These are phyloP conservation scores for Ariopsis seemanni DNA, from an alignment of 2,113 vertebrate species.

Conservation along the genomic window DNA sequence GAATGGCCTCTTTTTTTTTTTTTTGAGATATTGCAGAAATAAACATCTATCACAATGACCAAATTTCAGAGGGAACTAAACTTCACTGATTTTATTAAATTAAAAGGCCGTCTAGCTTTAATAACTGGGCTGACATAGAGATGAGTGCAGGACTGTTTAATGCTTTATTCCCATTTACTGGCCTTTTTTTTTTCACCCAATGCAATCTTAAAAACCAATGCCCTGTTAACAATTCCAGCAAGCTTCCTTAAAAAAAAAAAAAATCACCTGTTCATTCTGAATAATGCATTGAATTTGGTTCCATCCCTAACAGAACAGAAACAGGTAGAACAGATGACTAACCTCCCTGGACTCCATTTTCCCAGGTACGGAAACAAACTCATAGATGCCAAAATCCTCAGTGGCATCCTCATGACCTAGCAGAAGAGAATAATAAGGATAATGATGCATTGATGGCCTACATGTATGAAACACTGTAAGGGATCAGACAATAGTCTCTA, in stretches of 20 bases:
- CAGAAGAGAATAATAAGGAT: slow-evolving; percentile 50
- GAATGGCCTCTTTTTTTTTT: too few species aligned
- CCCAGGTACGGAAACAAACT: slow-evolving; percentile 88
- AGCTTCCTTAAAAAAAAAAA: neutral
- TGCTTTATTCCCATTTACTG: neutral
- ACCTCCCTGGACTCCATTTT: slow-evolving; percentile 80
- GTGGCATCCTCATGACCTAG: slow-evolving; percentile 89
- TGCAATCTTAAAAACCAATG: neutral
- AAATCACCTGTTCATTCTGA: neutral
- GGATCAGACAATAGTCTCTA: neutral
- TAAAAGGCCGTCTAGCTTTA: neutral
- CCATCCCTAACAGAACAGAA: neutral
- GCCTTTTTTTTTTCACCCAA: neutral
- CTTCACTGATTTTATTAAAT: too few species aligned
- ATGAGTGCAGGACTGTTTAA: neutral
- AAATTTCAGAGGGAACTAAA: too few species aligned
- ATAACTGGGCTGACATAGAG: neutral
- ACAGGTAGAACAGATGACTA: slow-evolving; percentile 31
- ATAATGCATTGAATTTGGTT: neutral
- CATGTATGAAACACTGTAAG: neutral
- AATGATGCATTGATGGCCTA: neutral
- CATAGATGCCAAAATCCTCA: slow-evolving; percentile 95
- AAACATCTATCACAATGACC: too few species aligned
- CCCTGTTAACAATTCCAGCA: neutral
- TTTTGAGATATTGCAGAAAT: too few species aligned